Percentiles rank a stretch among this genome's conserved stretches.
Evolutionary conservation across 2,113 vertebrate genomes (phyloP).

Genomic region (Psilopsiagon aurifrons): DNA sequence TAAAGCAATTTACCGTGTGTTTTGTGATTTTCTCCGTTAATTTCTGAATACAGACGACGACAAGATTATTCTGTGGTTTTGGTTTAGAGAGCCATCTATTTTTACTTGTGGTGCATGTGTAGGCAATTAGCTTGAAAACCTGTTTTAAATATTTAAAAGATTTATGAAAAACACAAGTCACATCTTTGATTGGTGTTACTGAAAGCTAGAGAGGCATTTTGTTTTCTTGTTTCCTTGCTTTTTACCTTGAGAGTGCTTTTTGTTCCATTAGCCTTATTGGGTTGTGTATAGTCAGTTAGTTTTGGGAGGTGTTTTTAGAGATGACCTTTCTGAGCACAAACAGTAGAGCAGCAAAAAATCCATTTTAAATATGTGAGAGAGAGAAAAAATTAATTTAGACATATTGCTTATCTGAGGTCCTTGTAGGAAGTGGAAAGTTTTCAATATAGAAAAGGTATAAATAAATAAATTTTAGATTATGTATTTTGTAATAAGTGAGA

Average conservation of each 20-base stretch:
- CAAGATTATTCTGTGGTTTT: not conserved
- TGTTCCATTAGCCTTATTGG: not conserved
- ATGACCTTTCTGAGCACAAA: not conserved
- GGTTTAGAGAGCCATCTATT: not conserved
- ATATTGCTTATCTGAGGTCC: not conserved
- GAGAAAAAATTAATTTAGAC: not conserved
- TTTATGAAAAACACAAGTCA: not conserved
- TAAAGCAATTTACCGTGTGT: not conserved
- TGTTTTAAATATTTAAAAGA: not conserved
- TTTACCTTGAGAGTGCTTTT: not conserved
- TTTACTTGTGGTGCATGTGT: not conserved
- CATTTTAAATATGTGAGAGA: not conserved
- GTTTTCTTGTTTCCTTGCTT: not conserved
- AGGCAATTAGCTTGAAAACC: not conserved
- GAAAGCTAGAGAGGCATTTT: not conserved
- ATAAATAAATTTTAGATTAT: not conserved
- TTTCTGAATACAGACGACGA: not conserved
- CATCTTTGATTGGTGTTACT: not conserved
- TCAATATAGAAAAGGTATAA: not conserved
- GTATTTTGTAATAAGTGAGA: not conserved
- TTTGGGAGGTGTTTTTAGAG: not conserved
- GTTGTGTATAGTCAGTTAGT: not conserved
- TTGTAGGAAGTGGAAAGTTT: not conserved
- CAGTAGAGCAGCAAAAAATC: not conserved
- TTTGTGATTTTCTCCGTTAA: not conserved